Base-by-base conservation (phyloP, 1,140 invertebrate species). In the Cardiocondyla obscurior region DNA sequence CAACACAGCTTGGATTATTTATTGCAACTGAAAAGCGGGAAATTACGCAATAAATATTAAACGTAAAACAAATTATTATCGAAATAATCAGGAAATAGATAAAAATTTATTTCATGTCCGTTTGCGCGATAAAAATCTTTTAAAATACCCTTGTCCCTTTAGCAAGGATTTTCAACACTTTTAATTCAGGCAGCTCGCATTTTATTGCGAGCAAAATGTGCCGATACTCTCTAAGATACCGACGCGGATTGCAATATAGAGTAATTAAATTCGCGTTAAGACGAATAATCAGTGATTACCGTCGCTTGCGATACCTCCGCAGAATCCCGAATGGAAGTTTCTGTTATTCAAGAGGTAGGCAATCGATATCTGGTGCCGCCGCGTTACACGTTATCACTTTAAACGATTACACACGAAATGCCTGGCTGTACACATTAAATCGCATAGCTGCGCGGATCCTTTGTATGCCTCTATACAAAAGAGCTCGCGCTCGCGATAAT, bases 321-420 rank as follows among this genome's bases (percentile, higher is more conserved):
- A 10, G 25, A 44, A 58, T 60, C n/a, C 25, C 1, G 22, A 60
- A 74, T 74, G 28, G 58, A 33, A 62, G 12, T 64, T 46, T 64
- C 28, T 25, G 58, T 49, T 76, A 76, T 64, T 62, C 39, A 28
- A 7, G 6, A 49, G 30, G 30, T 76, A 25, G 44, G 19, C 33
- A 76, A 76, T 76, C 73, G 19, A 64, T 76, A 57, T 25, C 12
- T 58, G 28, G 25, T n/a, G 33, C 69, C 19, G 36, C 16, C 51
- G 53, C 4, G 25, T 76, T 64, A 62, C 28, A 76, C 55, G 49
- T 76, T 49, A 60, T 33, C 74, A 79, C 22, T 79, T 79, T 53
- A 67, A 79, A 79, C 33, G 42, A 64, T 76, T 65, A 39, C 74
- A 44, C 44, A 30, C 33, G 6, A 77, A 77, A 44, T 64, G 25